These are phyloP conservation scores for Microctenopoma lineatum DNA, from an alignment of 2,797 vertebrate genomes.

Conservation along the genomic window DNA sequence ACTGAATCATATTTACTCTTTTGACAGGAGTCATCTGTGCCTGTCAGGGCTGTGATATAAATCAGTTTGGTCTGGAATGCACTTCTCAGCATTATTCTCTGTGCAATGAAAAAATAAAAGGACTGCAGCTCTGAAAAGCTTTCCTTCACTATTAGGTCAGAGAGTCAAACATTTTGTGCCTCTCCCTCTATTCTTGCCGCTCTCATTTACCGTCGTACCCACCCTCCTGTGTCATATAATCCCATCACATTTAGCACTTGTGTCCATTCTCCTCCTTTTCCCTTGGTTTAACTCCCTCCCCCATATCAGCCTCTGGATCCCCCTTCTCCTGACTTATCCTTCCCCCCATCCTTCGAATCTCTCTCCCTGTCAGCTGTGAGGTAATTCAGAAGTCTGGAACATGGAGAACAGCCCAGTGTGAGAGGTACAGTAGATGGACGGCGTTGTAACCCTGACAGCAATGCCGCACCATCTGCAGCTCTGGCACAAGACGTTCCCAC, in stretches of 20 bases:
- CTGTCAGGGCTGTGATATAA: slow-evolving; percentile 58
- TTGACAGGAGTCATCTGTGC: slow-evolving; percentile 58
- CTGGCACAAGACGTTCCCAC: slow-evolving; percentile 65
- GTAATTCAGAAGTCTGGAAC: slow-evolving; percentile 16
- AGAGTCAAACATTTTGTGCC: slow-evolving; percentile 18
- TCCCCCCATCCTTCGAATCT: slow-evolving; percentile 32
- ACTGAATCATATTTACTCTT: slow-evolving; percentile 63
- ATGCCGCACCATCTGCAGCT: slow-evolving; percentile 79
- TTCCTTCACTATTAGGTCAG: slow-evolving; percentile 35
- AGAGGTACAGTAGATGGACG: slow-evolving; percentile 73
- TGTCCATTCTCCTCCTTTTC: slow-evolving; percentile 37
- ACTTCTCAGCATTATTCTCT: slow-evolving; percentile 46
- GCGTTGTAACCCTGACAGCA: slow-evolving; percentile 64
- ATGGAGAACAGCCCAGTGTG: slow-evolving; percentile 44
- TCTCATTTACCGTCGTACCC: slow-evolving; percentile 13
- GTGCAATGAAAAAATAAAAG: slow-evolving; percentile 13
- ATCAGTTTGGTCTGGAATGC: slow-evolving; percentile 53
- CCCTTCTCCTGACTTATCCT: slow-evolving; percentile 32
- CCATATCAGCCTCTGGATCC: slow-evolving; percentile 35
- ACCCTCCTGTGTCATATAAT: slow-evolving; percentile 33
- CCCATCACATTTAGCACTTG: slow-evolving; percentile 48
- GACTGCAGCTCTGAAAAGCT: slow-evolving; percentile 25
- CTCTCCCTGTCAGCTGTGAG: slow-evolving; percentile 27
- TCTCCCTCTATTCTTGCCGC: slow-evolving; percentile 16
- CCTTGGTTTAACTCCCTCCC: slow-evolving; percentile 29